phyloP scores from a whole-genome alignment of 2,113 vertebrate species.

The Brienomyrus longianalis region DNA sequence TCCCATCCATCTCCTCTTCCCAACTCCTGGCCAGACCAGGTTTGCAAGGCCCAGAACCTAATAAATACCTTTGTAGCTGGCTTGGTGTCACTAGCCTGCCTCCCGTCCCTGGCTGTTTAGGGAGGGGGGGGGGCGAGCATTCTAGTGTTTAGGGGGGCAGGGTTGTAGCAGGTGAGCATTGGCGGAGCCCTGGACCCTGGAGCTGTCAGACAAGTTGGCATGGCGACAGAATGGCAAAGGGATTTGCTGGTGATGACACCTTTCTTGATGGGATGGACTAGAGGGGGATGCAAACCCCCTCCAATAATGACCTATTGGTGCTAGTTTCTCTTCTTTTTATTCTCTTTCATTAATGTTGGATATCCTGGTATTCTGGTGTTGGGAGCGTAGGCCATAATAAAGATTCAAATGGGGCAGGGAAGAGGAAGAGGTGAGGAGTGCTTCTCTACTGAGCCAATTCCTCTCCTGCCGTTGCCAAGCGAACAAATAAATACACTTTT shows the following conservation, averaged over 20 bases:
- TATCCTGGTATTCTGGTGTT: neutral
- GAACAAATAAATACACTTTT: neutral
- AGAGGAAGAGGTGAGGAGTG: neutral
- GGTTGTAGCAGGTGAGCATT: neutral
- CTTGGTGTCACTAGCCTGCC: neutral
- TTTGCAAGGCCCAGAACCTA: neutral
- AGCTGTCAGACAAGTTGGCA: neutral
- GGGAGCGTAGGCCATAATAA: neutral
- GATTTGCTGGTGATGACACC: neutral
- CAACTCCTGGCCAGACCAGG: neutral
- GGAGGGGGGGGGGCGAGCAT: neutral
- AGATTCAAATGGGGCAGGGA: neutral
- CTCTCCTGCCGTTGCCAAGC: neutral
- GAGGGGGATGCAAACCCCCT: neutral
- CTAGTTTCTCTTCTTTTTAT: neutral
- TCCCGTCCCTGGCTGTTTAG: neutral
- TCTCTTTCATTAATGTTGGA: neutral
- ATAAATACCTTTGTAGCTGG: neutral
- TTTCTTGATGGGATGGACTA: neutral
- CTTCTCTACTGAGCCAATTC: neutral
- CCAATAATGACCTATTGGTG: neutral
- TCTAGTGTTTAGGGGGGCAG: neutral
- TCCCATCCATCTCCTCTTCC: neutral
- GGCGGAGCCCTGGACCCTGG: neutral
- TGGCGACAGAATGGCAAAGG: neutral